A percentile compares a stretch with the other conserved stretches of the same genome.
These are phyloP conservation scores for Aegotheles bennettii DNA, from an alignment of 2,113 vertebrate species.

Conservation along the genomic window DNA sequence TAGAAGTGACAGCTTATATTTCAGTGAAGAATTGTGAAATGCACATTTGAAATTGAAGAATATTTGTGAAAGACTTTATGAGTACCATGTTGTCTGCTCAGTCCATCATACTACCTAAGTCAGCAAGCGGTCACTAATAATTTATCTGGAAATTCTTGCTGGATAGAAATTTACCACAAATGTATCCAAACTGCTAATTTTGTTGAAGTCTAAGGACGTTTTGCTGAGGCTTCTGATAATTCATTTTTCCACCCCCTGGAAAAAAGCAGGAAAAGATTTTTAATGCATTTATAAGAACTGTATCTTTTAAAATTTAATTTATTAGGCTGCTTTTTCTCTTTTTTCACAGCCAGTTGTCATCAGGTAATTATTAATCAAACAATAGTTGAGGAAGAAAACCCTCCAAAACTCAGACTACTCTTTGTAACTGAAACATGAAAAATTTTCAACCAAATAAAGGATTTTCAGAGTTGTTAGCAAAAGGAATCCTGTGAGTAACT, in stretches of 20 bases:
- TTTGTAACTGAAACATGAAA: not conserved
- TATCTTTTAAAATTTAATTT: not conserved
- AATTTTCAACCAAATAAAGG: not conserved
- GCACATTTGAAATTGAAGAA: not conserved
- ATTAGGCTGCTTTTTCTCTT: not conserved
- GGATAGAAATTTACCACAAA: not conserved
- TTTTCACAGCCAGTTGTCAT: not conserved
- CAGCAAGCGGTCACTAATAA: not conserved
- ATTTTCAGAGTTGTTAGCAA: not conserved
- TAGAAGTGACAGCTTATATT: not conserved
- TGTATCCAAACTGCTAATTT: not conserved
- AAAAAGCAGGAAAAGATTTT: constrained; percentile 1
- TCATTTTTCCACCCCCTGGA: not conserved
- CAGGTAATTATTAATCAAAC: not conserved
- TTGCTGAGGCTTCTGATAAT: not conserved
- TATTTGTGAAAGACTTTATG: not conserved
- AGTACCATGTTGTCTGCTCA: not conserved
- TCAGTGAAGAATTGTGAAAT: not conserved
- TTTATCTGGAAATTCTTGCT: not conserved
- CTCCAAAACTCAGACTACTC: not conserved
- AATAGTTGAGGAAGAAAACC: not conserved
- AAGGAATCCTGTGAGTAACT: not conserved
- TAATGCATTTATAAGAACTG: not conserved
- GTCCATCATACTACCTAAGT: not conserved
- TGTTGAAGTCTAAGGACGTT: not conserved